A percentile compares a stretch with the other conserved stretches of the same genome.
Conservation (phyloP, 1,140 invertebrate genomes). For the Zaprionus vittiger region DNA sequence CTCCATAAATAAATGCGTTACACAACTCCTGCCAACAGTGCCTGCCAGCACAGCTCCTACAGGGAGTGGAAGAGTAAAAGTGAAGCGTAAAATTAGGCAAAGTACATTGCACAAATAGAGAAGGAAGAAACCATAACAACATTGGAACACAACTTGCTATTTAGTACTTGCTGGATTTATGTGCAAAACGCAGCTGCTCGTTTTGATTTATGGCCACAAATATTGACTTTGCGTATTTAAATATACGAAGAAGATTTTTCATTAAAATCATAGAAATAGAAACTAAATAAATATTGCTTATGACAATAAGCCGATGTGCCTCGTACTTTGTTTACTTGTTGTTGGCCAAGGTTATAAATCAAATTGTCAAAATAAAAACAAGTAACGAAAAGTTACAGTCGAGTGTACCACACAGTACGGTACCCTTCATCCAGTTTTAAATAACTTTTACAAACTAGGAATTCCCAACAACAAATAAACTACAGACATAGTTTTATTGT, state of each 20-base stretch:
- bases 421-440: not conserved
- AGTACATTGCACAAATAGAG: constrained; percentile 19
- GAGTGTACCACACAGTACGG: not conserved
- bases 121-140: not conserved
- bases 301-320: constrained; percentile 43
- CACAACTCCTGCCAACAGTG: constrained; percentile 4
- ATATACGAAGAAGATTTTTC: constrained; percentile 52
- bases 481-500: too few species aligned
- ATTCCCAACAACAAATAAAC: too few species aligned
- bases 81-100: constrained; percentile 25
- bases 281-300: constrained; percentile 55
- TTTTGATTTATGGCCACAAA: constrained; percentile 50
- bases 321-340: constrained; percentile 44
- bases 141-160: constrained; percentile 7
- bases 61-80: constrained; percentile 2
- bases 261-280: constrained; percentile 57
- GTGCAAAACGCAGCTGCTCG: constrained; percentile 42
- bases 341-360: constrained; percentile 54
- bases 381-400: not conserved
- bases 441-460: too few species aligned
- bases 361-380: constrained; percentile 34
- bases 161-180: constrained; percentile 29
- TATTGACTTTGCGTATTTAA: constrained; percentile 50
- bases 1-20: constrained; percentile 13
- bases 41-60: not conserved